phyloP scores from a whole-genome alignment of 2,888 invertebrate genomes.

The Allolobophora icterica region DNA sequence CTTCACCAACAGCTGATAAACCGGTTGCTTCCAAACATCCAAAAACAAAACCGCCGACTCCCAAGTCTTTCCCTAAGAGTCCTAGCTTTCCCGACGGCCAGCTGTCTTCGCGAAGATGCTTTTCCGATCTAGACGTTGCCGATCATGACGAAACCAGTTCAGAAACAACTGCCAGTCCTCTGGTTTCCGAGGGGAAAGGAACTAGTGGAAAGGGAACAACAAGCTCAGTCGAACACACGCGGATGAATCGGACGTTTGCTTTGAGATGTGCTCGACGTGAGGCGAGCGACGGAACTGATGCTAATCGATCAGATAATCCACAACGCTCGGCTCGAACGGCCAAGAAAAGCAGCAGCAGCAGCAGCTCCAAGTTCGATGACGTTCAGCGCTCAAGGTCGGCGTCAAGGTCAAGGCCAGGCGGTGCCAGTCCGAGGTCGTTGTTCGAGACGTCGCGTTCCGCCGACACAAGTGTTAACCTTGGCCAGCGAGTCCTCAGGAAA shows the following conservation, averaged over 20 bases:
- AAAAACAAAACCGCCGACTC: background rate
- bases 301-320: background rate
- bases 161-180: background rate
- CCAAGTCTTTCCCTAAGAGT: background rate
- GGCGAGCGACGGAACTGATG: background rate
- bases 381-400: conserved; percentile 24
- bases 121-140: background rate
- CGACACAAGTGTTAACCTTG: background rate
- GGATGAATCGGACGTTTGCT: conserved; percentile 22
- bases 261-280: background rate
- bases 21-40: background rate
- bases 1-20: background rate
- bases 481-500: background rate
- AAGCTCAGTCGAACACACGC: background rate
- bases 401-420: conserved; percentile 18
- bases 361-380: conserved; percentile 8
- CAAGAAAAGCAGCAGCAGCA: background rate
- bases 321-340: background rate
- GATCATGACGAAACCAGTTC: background rate
- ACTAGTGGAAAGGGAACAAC: background rate
- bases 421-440: background rate
- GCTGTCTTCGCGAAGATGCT: conserved; percentile 19
- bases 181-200: background rate
- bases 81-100: background rate
- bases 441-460: background rate